These are phyloP conservation scores for Lampris incognitus DNA, from an alignment of 2,113 vertebrate genomes.

Conservation along the genomic window DNA sequence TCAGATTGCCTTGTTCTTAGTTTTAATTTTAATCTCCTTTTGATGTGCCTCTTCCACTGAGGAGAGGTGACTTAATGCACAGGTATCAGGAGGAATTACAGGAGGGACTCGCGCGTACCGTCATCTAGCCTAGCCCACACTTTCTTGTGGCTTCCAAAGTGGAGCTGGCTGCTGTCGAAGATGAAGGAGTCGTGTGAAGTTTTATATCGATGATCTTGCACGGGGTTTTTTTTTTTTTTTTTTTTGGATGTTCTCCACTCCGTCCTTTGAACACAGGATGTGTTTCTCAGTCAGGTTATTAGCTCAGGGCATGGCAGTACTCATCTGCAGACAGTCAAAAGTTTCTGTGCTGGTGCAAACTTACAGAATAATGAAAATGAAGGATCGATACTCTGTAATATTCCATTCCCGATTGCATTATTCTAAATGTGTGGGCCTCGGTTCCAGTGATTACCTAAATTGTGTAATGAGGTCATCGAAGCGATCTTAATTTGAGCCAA, in stretches of 20 bases:
- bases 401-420: conserved; percentile 51
- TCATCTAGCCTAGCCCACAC: conserved; percentile 61
- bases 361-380: conserved; percentile 61
- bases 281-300: conserved; percentile 71
- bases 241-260: conserved; percentile 65
- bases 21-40: conserved; percentile 73
- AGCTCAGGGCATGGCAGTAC: conserved; percentile 60
- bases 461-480: conserved; percentile 72
- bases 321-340: conserved; percentile 55
- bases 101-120: conserved; percentile 68
- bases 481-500: conserved; percentile 69
- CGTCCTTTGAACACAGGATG: conserved; percentile 81
- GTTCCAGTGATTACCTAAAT: conserved; percentile 73
- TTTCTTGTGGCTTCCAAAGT: conserved; percentile 81
- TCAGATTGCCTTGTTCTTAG: conserved; percentile 60
- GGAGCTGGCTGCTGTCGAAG: conserved; percentile 69
- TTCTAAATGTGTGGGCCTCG: conserved; percentile 59
- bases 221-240: conserved; percentile 23
- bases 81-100: conserved; percentile 80
- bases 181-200: conserved; percentile 79
- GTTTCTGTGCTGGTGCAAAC: conserved; percentile 15
- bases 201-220: conserved; percentile 73
- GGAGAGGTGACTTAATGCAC: conserved; percentile 70
- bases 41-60: conserved; percentile 68
- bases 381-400: conserved; percentile 67